Base-by-base conservation (phyloP, 2,888 invertebrate species). In the Sthenelais limicola region DNA sequence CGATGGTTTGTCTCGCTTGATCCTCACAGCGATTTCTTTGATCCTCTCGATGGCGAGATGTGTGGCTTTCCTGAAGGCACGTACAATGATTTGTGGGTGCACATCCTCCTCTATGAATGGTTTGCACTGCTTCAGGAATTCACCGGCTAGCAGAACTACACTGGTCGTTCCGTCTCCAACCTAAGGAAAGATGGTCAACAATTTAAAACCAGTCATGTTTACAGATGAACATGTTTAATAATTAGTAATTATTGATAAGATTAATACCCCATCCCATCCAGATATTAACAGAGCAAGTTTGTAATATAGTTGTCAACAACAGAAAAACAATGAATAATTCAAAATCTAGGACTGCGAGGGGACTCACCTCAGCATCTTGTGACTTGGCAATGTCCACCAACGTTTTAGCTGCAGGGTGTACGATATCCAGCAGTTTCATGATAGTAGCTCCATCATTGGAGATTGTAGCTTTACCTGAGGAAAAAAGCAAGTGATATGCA, bases 361-460 rank as follows among this genome's bases (percentile, higher is more conserved):
- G n/a, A n/a, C n/a, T n/a, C n/a, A 94, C 97, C 92, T 98, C 98
- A 32, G 96, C 96, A 91, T 98, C 98, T 88, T 99, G 99, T 49
- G 98, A 98, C 88, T 97, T 97, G 28, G 99, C 99, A 80, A 99
- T 99, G 85, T 99, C 99, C 2, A 99, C 98, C 78, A 99, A 89
- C 0, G 96, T 97, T 88, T 95, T 97, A 0, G 98, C 99, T 28
- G 99, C 99, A 0, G 99, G 99, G 89, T 99, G 99, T 28, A 99
- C 93, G 82, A 99, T 94, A 84, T 99, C 98, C 81, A 99, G 87
- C n/a, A 97, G 91, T 89, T 98, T 98, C 92, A 99, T 92, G 77
- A 99, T 98, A 0, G 99, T 99, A 5, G 99, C 99, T 18, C 99
- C 99, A 89, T 99, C 99, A 86, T 99, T 99, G 0, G 98, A 98